phyloP scores from a whole-genome alignment of 1,140 invertebrate genomes.

The Nasonia longicornis region DNA sequence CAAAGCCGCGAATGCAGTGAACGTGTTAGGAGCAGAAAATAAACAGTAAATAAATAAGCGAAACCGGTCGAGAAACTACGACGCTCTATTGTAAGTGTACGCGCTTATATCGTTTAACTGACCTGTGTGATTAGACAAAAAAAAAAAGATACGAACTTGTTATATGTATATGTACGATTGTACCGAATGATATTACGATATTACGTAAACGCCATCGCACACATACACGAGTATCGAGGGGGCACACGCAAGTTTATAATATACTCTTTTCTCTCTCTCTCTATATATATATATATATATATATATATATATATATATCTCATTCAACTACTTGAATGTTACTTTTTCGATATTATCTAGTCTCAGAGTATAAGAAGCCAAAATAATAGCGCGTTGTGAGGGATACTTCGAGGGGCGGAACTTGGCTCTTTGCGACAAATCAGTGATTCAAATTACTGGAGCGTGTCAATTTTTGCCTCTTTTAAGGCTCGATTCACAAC shows the following conservation, averaged over 20 bases:
- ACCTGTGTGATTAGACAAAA: conserved; percentile 28
- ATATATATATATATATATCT: not conserved
- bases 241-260: conserved; percentile 35
- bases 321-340: conserved; percentile 4
- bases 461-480: not conserved
- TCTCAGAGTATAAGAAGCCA: not conserved
- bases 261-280: conserved; percentile 1
- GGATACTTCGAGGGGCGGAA: not conserved
- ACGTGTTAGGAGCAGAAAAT: not conserved
- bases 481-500: conserved; percentile 1
- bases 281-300: not conserved
- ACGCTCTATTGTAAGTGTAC: conserved; percentile 6
- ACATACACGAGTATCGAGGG: conserved; percentile 22
- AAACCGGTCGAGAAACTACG: not conserved
- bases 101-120: conserved; percentile 31
- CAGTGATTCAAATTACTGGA: not conserved
- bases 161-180: conserved; percentile 26
- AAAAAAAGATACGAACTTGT: conserved; percentile 28
- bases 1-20: not conserved
- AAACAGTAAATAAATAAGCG: conserved; percentile 7
- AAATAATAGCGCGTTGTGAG: not conserved
- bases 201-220: conserved; percentile 31
- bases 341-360: not conserved
- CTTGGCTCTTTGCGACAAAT: not conserved
- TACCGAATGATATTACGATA: conserved; percentile 34